These are phyloP conservation scores for Danaus chrysippus DNA, from an alignment of 2,888 invertebrate genomes.

Conservation along the genomic window DNA sequence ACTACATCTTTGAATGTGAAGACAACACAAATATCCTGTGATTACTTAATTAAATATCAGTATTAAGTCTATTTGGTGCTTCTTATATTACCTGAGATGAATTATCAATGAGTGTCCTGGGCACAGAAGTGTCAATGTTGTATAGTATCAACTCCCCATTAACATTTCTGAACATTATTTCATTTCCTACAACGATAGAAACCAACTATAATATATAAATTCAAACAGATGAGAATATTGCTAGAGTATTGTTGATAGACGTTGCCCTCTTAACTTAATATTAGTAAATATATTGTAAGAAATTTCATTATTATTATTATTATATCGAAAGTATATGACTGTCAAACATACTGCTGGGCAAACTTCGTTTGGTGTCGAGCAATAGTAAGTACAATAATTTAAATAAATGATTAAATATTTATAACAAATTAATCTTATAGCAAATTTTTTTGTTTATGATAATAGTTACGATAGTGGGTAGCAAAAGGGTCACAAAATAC, in stretches of 20 bases:
- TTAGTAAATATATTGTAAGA: too few species aligned
- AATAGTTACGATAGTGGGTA: not conserved
- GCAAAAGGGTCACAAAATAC: too few species aligned
- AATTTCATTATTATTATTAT: too few species aligned
- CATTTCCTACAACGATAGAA: conserved; percentile 74
- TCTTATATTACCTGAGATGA: conserved; percentile 64
- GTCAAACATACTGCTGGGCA: too few species aligned
- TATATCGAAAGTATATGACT: too few species aligned
- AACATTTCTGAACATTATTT: conserved; percentile 81
- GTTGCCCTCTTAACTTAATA: too few species aligned
- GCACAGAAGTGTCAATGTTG: conserved; percentile 65
- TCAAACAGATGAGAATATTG: too few species aligned
- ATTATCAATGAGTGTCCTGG: conserved; percentile 64
- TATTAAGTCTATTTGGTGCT: conserved; percentile 8
- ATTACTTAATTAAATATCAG: not conserved
- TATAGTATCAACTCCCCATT: conserved; percentile 78
- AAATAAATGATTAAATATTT: too few species aligned
- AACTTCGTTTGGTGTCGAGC: too few species aligned
- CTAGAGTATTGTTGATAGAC: too few species aligned
- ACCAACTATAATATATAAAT: too few species aligned
- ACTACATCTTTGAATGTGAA: conserved; percentile 8
- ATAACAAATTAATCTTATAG: not conserved
- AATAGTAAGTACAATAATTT: too few species aligned
- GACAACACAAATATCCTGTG: not conserved
- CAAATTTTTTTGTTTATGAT: not conserved